Percentiles rank a stretch among this genome's conserved stretches.
Evolutionary conservation across 2,113 vertebrate genomes (phyloP).

Genomic region (Cairina moschata): DNA sequence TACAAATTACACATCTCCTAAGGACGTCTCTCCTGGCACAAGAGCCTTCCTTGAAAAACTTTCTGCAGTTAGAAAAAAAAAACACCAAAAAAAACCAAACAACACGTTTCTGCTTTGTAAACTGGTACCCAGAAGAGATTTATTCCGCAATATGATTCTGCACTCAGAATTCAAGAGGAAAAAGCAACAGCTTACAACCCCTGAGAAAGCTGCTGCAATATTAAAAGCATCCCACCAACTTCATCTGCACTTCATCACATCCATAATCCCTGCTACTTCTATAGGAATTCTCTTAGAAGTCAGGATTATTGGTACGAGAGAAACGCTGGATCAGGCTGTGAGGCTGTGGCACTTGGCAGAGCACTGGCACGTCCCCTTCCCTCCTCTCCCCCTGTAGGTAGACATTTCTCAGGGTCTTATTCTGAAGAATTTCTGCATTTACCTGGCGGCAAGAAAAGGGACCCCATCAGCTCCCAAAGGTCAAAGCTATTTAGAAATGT

Average conservation of each 20-base stretch:
- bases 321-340: not conserved
- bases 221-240: not conserved
- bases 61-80: not conserved
- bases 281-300: not conserved
- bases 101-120: not conserved
- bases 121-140: not conserved
- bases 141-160: not conserved
- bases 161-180: not conserved
- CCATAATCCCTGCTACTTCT: not conserved
- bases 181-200: not conserved
- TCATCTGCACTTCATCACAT: not conserved
- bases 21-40: not conserved
- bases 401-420: slow-evolving; percentile 40
- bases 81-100: no score
- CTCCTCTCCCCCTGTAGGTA: slow-evolving; percentile 52
- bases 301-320: not conserved
- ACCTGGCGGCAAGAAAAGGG: not conserved
- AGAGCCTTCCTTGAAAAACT: not conserved
- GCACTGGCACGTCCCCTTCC: not conserved
- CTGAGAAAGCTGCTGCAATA: not conserved
- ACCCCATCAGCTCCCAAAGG: not conserved
- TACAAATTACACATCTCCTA: not conserved
- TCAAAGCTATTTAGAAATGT: not conserved
- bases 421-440: not conserved
- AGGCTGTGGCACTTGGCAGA: not conserved